These are phyloP conservation scores for Diorhabda elongata DNA, from an alignment of 1,140 invertebrate species.

Conservation along the genomic window DNA sequence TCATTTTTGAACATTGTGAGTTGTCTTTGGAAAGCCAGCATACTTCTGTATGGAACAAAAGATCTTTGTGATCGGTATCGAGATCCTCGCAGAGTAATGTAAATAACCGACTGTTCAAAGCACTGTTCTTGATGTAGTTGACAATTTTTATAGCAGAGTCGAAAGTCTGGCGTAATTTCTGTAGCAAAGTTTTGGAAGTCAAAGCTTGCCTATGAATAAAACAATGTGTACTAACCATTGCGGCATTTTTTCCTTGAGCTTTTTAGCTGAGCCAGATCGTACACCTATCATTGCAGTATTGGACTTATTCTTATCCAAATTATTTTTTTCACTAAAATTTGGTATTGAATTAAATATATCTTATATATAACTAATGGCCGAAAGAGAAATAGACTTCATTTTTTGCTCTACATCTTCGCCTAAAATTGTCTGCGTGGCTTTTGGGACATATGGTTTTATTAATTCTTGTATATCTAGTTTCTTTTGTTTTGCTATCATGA, in stretches of 20 bases:
- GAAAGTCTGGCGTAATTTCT: slow-evolving; percentile 7
- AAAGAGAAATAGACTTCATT: slow-evolving; percentile 17
- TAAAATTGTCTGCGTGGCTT: slow-evolving; percentile 8
- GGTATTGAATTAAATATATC: slow-evolving; percentile 34
- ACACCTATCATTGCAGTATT: slow-evolving; percentile 41
- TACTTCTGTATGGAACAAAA: neutral
- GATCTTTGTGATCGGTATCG: slow-evolving; percentile 6
- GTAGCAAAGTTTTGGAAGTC: no score
- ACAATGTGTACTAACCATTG: slow-evolving; percentile 39
- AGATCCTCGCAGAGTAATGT: slow-evolving; percentile 3
- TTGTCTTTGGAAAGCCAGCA: no score
- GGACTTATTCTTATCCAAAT: slow-evolving; percentile 32
- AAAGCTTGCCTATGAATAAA: slow-evolving; percentile 33
- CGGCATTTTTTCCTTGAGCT: slow-evolving; percentile 25
- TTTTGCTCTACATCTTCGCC: slow-evolving; percentile 13
- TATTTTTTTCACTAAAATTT: slow-evolving; percentile 32
- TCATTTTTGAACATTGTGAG: neutral
- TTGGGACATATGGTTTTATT: slow-evolving; percentile 1
- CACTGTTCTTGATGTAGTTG: slow-evolving; percentile 13
- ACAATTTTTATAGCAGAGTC: slow-evolving; percentile 16
- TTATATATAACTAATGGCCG: slow-evolving; percentile 33
- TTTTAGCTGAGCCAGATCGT: slow-evolving; percentile 31
- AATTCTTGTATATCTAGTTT: slow-evolving; percentile 10
- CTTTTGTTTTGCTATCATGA: slow-evolving; percentile 6
- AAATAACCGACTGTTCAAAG: no score